phyloP scores from a whole-genome alignment of 1,140 invertebrate species.

The Pseudomyrmex sp. region DNA sequence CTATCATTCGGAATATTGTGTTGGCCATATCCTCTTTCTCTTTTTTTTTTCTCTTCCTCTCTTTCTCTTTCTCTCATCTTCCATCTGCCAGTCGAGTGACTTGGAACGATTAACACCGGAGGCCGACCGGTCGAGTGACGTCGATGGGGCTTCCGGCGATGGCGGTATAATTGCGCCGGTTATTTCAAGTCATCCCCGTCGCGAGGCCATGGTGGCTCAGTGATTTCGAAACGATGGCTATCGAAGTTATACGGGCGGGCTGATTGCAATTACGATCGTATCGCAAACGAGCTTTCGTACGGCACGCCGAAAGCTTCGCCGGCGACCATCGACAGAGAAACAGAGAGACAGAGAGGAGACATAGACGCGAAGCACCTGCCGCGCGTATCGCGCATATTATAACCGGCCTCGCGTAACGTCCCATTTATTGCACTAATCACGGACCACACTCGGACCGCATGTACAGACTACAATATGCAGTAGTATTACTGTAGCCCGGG shows the following conservation, averaged over 20 bases:
- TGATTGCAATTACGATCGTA: conserved; percentile 59
- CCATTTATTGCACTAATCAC: conserved; percentile 67
- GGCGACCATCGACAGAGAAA: conserved; percentile 5
- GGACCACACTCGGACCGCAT: conserved; percentile 63
- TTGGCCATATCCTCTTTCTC: conserved; percentile 13
- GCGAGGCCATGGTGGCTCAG: conserved; percentile 19
- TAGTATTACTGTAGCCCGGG: conserved; percentile 41
- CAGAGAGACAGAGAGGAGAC: too few species aligned
- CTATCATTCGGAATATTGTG: conserved; percentile 39
- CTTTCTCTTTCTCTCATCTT: background rate
- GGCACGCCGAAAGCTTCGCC: conserved; percentile 32
- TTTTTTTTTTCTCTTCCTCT: background rate
- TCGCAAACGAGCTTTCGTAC: conserved; percentile 43
- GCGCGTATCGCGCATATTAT: conserved; percentile 55
- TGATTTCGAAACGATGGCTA: conserved; percentile 61
- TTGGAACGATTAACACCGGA: conserved; percentile 62
- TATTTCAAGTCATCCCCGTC: conserved; percentile 62
- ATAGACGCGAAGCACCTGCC: too few species aligned
- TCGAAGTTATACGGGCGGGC: conserved; percentile 52
- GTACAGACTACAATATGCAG: conserved; percentile 61
- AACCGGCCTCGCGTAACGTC: conserved; percentile 53
- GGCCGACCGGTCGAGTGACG: conserved; percentile 53
- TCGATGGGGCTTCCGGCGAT: conserved; percentile 47
- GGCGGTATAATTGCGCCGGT: conserved; percentile 52
- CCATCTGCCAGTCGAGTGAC: conserved; percentile 35